Evolutionary conservation across 2,113 vertebrate species (phyloP).

Genomic region (Pholis gunnellus): DNA sequence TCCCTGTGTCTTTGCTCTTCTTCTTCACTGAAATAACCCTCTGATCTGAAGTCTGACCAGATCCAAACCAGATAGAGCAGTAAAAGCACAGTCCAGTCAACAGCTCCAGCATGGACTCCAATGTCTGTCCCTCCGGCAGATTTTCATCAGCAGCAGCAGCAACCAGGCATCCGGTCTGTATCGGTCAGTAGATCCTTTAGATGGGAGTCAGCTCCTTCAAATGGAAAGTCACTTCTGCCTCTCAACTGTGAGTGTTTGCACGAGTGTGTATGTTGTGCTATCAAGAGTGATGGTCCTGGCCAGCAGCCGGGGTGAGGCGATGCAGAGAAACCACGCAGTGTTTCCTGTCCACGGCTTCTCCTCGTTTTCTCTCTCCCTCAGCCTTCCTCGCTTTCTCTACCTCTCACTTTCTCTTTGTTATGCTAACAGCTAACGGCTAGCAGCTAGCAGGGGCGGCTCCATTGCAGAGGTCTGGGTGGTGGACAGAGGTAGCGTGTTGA

Average conservation of each 20-base stretch:
- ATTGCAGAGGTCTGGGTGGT: conserved; percentile 67
- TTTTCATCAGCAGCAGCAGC: conserved; percentile 52
- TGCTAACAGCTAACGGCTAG: conserved; percentile 75
- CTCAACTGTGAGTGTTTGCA: conserved; percentile 43
- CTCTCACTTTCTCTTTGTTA: conserved; percentile 52
- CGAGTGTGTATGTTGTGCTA: conserved; percentile 40
- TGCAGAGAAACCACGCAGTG: conserved; percentile 44
- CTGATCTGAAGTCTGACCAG: conserved; percentile 6
- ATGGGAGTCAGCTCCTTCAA: conserved; percentile 42
- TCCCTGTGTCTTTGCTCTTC: conserved; percentile 20
- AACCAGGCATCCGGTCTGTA: conserved; percentile 48
- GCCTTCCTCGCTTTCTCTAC: background rate
- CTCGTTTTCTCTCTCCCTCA: background rate
- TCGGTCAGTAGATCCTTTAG: conserved; percentile 46
- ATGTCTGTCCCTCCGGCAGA: conserved; percentile 21
- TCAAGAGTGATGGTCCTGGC: conserved; percentile 31
- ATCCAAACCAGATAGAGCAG: conserved; percentile 22
- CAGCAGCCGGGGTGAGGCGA: conserved; percentile 52
- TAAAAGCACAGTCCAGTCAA: conserved; percentile 21
- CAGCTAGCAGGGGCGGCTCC: conserved; percentile 68
- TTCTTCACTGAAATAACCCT: conserved; percentile 4
- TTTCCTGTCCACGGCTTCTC: conserved; percentile 25
- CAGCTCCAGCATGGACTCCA: conserved; percentile 31
- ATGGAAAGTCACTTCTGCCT: conserved; percentile 49
- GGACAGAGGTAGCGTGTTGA: conserved; percentile 52